These are phyloP conservation scores for Gallinago jamesoni DNA, from an alignment of 2,113 vertebrate genomes.

Conservation along the genomic window DNA sequence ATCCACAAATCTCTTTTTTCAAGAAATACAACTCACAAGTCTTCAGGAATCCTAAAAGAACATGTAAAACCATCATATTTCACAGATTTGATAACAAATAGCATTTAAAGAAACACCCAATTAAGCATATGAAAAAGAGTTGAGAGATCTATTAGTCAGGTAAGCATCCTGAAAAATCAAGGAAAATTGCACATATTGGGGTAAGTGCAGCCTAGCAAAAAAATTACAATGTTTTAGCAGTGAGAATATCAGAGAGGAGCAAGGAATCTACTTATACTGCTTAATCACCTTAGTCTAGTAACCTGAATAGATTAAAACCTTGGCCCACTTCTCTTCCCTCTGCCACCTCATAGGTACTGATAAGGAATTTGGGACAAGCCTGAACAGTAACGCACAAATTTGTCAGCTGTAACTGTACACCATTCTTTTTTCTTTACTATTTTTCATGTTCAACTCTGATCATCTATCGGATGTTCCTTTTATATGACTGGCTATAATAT, in stretches of 20 bases:
- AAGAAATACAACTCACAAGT: not conserved
- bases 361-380: not conserved
- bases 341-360: not conserved
- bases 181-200: not conserved
- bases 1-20: not conserved
- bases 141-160: not conserved
- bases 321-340: not conserved
- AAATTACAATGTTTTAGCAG: not conserved
- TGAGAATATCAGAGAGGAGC: not conserved
- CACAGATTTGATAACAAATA: not conserved
- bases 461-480: not conserved
- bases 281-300: not conserved
- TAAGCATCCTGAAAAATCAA: not conserved
- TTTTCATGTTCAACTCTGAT: not conserved
- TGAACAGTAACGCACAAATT: not conserved
- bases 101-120: not conserved
- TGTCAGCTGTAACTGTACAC: not conserved
- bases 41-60: not conserved
- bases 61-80: not conserved
- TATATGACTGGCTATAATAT: not conserved
- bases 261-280: not conserved
- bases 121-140: not conserved
- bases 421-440: not conserved
- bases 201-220: not conserved
- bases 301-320: not conserved